Conservation (phyloP, 2,113 vertebrate species). For the Hemicordylus capensis region DNA sequence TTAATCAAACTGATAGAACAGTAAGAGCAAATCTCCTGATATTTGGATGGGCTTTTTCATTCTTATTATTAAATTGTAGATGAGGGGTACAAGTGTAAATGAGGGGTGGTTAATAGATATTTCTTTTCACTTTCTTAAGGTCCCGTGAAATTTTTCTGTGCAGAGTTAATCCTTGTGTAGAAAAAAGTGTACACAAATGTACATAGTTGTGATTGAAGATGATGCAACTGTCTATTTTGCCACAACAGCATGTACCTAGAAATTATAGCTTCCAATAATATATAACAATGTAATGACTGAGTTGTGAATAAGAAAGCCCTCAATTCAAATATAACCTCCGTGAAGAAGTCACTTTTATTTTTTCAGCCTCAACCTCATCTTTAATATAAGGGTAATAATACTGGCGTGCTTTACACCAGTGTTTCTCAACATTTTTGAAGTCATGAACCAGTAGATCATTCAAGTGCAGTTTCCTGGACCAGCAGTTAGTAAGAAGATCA, state of each 20-base stretch:
- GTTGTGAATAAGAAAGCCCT: neutral
- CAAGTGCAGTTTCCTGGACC: too few relatives aligned
- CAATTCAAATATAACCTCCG: neutral
- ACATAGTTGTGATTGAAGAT: neutral
- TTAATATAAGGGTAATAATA: neutral
- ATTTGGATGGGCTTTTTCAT: conserved; percentile 33
- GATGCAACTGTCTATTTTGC: neutral
- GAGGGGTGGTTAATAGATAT: conserved; percentile 1
- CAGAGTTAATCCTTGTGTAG: neutral
- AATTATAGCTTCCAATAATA: neutral
- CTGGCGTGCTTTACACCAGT: too few relatives aligned
- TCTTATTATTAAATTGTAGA: conserved; percentile 28
- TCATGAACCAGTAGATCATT: too few relatives aligned
- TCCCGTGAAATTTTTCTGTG: too few relatives aligned
- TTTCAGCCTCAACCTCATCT: neutral
- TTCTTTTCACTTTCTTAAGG: neutral
- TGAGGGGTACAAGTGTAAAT: neutral
- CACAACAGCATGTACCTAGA: neutral
- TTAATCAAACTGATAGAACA: conserved; percentile 55
- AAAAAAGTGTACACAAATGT: neutral
- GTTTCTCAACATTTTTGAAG: too few relatives aligned
- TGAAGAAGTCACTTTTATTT: neutral
- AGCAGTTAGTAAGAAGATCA: too few relatives aligned
- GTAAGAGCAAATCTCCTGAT: conserved; percentile 44
- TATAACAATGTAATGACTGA: neutral